Base-by-base conservation (phyloP, 2,888 invertebrate genomes). In the Zaprionus bogoriensis region DNA sequence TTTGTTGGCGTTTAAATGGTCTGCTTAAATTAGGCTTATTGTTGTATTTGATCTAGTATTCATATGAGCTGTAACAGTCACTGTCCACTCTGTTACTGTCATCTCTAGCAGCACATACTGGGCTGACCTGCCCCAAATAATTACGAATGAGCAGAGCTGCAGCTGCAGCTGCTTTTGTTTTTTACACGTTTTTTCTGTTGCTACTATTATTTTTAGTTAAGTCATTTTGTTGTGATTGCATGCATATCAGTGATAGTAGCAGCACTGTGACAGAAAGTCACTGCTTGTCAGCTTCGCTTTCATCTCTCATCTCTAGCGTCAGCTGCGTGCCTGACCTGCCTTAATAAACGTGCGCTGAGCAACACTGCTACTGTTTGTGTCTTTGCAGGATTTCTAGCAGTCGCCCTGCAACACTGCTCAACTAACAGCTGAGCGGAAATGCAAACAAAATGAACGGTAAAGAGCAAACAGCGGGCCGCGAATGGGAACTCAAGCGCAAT, bases 401-500 rank as follows among this genome's bases (percentile, higher is more conserved):
- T 32, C 68, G 47, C 39, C 54, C 59, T 46, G 32, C 68, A 68
- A 47, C 67, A 67, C 75, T 74, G 63, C 41, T 2, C 17, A 36
- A 25, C 10, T 14, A 25, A 50, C 67, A 67, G 50, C 58, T 59
- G 65, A 19, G 20, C 50, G 66, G 81, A 53, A 66, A 77, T 71
- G 75, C 72, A 19, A 74, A 17, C 72, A 77, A 58, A 47, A 77
- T 77, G 74, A 77, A 68, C 64, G 60, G 74, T 54, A 74, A 78
- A 61, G 84, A 81, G 46, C 70, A 71, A 67, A 44, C 66, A 72
- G 67, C 60, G 20, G 73, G 83, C 57, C 67, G 86, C 57, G 86
- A 80, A 44, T 80, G 82, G 57, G 82, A 82, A 51, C 85, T 86
- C 38, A 79, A 67, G 47, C 77, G 87, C 38, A 77, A 81, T 71